Evolutionary conservation across 2,797 vertebrate species (phyloP), one percentile per base, ranked within the genome.

Genomic region (Sebastiscus albofasciatus): DNA sequence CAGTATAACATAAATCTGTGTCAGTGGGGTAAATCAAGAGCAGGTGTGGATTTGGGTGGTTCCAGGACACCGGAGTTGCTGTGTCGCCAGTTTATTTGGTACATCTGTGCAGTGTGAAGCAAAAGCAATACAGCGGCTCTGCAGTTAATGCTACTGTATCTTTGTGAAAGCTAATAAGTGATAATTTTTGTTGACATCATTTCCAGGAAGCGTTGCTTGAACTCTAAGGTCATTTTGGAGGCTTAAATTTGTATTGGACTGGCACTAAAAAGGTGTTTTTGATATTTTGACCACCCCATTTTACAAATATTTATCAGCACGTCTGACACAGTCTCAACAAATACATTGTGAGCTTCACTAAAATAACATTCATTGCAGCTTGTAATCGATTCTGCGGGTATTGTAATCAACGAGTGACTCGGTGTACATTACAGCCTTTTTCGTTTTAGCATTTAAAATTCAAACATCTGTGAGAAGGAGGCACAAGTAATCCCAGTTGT

Each of bases 11-110:
- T 66, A 77, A 72, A 86, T 86, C 33, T 87, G 78, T 90, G 83
- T 87, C 87, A 88, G 76, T 90, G 81, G 80, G 81, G 80, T 90
- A 87, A 80, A 79, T 65, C 49, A 33, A 14, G 36, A 70, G 59
- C 67, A 83, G 56, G 79, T 84, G 77, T 74, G 49, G 49, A 46
- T 74, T 18, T 46, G 68, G 67, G 77, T 80, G 80, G 56, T 68
- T 81, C 18, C 67, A 79, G 70, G 61, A 79, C 67, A 66, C 24
- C 54, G 31, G 22, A 55, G 29, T 49, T 71, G 26, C 55, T 75
- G 72, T 70, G 75, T 76, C 61, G 11, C 56, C 24, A 24, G 36
- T 75, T 80, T 58, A 39, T 77, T n/a, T 56, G 24, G 7, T 16
- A 24, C 34, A 67, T 68, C 6, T 58, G 39, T 67, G 54, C 6